phyloP scores from a whole-genome alignment of 2,113 vertebrate genomes.

The Odontophorus gujanensis region DNA sequence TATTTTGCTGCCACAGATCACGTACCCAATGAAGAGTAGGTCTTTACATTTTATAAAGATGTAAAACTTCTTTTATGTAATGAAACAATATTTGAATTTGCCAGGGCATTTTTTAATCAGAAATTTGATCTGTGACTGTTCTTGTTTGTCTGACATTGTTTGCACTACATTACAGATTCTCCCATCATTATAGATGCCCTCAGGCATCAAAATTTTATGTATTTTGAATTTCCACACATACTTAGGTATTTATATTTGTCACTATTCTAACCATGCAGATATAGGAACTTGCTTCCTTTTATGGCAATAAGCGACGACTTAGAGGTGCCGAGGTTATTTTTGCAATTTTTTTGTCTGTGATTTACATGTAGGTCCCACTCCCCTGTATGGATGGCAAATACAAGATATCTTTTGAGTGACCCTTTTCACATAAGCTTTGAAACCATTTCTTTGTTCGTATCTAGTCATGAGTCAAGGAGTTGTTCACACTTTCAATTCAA shows the following conservation, averaged over 20 bases:
- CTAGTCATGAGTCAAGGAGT: not conserved
- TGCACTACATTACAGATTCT: not conserved
- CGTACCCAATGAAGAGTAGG: not conserved
- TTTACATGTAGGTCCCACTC: not conserved
- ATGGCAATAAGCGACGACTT: constrained; percentile 3
- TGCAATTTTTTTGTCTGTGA: not conserved
- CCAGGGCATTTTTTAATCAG: not conserved
- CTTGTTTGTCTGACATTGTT: constrained; percentile 26
- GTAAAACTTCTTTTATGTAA: not conserved
- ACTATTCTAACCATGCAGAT: not conserved
- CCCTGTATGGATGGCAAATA: not conserved
- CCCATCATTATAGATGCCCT: not conserved
- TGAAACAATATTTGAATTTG: constrained; percentile 20
- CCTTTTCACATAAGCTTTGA: not conserved
- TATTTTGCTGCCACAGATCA: constrained; percentile 12
- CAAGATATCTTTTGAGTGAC: not conserved
- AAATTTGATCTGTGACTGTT: constrained; percentile 27
- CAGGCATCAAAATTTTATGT: constrained; percentile 33
- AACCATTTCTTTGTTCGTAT: not conserved
- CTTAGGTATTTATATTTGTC: constrained; percentile 32
- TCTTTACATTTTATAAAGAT: not conserved
- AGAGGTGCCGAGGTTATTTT: not conserved
- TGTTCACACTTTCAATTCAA: not conserved
- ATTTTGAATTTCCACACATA: constrained; percentile 56
- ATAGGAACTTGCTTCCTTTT: constrained; percentile 24